phyloP scores from a whole-genome alignment of 2,888 invertebrate species.

The Andrena bicolor region DNA sequence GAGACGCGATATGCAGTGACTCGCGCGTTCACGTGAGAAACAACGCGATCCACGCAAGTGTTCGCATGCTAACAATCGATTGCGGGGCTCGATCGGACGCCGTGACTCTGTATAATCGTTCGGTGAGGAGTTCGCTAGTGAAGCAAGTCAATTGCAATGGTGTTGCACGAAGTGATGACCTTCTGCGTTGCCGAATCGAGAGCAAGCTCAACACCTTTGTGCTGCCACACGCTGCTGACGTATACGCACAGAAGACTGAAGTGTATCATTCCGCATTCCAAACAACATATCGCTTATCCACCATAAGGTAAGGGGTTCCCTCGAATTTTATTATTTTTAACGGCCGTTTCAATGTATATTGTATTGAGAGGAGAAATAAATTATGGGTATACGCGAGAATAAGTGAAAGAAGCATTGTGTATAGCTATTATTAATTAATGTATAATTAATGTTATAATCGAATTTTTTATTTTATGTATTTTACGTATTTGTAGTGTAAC shows the following conservation, averaged over 20 bases:
- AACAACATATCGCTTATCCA: constrained; percentile 82
- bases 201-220: constrained; percentile 67
- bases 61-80: constrained; percentile 40
- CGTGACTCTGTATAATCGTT: constrained; percentile 48
- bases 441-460: no score
- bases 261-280: constrained; percentile 76
- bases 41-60: constrained; percentile 25
- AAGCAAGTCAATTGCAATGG: constrained; percentile 73
- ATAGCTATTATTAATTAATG: no score
- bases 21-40: constrained; percentile 18
- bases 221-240: constrained; percentile 60
- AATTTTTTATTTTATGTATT: no score
- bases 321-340: neutral
- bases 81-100: constrained; percentile 50
- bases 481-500: no score
- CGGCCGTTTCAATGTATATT: neutral
- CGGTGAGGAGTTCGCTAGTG: constrained; percentile 39
- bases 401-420: no score
- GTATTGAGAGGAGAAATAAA: neutral
- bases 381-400: no score
- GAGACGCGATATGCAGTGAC: constrained; percentile 49
- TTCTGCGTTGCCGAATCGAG: constrained; percentile 64
- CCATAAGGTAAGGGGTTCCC: constrained; percentile 76
- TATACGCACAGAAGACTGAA: constrained; percentile 76
- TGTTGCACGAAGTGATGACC: constrained; percentile 74